phyloP scores from a whole-genome alignment of 2,888 invertebrate species.

The Lobophora halterata region DNA sequence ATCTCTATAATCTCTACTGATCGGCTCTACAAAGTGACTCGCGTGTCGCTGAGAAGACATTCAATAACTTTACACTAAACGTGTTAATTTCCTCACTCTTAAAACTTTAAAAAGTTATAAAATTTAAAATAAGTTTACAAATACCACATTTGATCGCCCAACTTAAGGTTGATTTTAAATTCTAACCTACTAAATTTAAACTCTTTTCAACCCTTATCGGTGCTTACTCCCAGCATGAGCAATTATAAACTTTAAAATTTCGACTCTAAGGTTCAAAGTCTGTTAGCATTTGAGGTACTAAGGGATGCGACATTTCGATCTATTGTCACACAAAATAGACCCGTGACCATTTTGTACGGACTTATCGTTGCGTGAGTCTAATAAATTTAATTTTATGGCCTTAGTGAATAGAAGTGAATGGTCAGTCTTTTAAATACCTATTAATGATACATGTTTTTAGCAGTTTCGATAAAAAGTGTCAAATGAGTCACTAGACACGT shows the following conservation, averaged over 20 bases:
- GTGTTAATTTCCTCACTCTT: constrained; percentile 47
- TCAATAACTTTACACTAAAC: constrained; percentile 54
- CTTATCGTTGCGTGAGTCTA: constrained; percentile 59
- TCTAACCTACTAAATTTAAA: background rate
- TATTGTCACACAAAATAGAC: constrained; percentile 39
- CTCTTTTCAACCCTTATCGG: constrained; percentile 15
- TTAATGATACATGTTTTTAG: constrained; percentile 39
- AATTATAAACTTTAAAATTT: constrained; percentile 3
- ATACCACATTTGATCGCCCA: too few relatives aligned
- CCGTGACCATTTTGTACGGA: constrained; percentile 45
- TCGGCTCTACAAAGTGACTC: constrained; percentile 40
- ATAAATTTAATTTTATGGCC: constrained; percentile 74
- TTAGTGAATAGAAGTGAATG: constrained; percentile 48
- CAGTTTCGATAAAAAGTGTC: constrained; percentile 3
- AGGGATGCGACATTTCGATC: constrained; percentile 35
- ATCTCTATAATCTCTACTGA: constrained; percentile 25
- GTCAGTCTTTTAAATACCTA: constrained; percentile 46
- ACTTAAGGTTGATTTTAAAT: too few relatives aligned
- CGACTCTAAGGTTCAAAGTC: background rate
- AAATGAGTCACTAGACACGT: constrained; percentile 13
- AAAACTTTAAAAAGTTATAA: too few relatives aligned
- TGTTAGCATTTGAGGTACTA: constrained; percentile 8
- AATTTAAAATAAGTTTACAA: too few relatives aligned
- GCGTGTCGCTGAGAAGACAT: constrained; percentile 38
- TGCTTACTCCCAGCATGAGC: background rate